Evolutionary conservation across 2,113 vertebrate genomes (phyloP), one percentile per base, ranked within the genome.

Genomic region (Lepus europaeus): DNA sequence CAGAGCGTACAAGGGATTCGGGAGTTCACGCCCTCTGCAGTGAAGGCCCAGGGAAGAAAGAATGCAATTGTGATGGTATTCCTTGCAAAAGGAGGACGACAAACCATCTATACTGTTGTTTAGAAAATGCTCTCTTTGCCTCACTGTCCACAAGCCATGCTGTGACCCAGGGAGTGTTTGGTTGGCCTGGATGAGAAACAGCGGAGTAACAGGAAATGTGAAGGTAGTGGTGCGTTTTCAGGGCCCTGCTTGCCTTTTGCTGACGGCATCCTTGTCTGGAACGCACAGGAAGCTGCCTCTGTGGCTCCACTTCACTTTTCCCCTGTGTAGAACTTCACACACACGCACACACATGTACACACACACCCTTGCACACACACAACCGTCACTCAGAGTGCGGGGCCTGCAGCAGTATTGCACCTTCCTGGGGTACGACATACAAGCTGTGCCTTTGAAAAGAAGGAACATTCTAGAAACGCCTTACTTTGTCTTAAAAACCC

Each of bases 211-310:
- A 73, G 69, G 2, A 10, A 72, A 53, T 10, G 7, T 5, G 5
- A n/a, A 19, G 51, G 45, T 3, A 1, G 0, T 0, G 0, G 10
- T n/a, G 23, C 0, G 11, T 63, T 19, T 91, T 9, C 0, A 7
- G 33, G 79, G 10, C 51, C 5, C 45, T 0, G 1, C 33, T 39
- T 31, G 12, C 25, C 36, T 45, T 72, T 61, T 23, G 27, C 7
- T 0, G 16, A 64, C 3, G 27, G 45, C n/a, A 14, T 69, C 70
- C 64, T 80, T 14, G 39, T 25, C 36, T 3, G 49, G 68, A 61
- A 63, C n/a, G 45, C 59, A 45, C 8, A 16, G 0, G 31, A 36
- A 66, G 36, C 45, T 45, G 1, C 19, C 10, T 31, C 36, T 22
- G 10, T 31, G 6, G 4, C 66, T 81, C 61, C 27, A 7, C 10